Conservation (phyloP, 2,888 invertebrate genomes). For the Acronicta leporina region DNA sequence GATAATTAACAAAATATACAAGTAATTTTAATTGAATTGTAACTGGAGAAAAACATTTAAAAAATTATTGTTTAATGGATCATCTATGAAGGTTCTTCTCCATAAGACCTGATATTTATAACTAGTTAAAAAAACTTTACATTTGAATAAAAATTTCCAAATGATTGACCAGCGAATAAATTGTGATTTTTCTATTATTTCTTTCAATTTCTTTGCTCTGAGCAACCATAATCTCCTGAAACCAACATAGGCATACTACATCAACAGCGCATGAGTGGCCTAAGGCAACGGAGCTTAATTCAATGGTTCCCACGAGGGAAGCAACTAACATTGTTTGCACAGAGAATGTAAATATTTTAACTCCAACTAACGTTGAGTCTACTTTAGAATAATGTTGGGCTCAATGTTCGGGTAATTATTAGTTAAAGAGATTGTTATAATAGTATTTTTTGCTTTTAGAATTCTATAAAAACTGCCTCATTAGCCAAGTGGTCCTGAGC, state of each 20-base stretch:
- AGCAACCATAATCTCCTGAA: conserved; percentile 18
- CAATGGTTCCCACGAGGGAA: conserved; percentile 55
- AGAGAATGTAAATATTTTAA: conserved; percentile 52
- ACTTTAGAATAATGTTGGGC: conserved; percentile 19
- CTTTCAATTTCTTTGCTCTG: neutral
- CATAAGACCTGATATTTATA: too few species aligned
- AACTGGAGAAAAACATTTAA: too few species aligned
- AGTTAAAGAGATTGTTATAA: neutral
- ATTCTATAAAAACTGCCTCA: too few species aligned
- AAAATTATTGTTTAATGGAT: too few species aligned
- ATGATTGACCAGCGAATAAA: neutral
- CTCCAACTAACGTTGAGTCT: conserved; percentile 26
- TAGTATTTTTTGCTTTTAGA: too few species aligned
- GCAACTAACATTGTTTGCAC: conserved; percentile 43
- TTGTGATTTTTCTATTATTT: neutral
- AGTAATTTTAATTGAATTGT: too few species aligned
- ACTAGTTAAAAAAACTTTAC: too few species aligned
- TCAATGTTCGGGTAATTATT: conserved; percentile 5
- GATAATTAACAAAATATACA: too few species aligned
- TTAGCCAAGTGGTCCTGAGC: too few species aligned
- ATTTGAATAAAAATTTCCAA: too few species aligned
- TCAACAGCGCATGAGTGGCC: conserved; percentile 40
- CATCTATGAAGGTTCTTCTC: too few species aligned
- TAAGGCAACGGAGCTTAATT: conserved; percentile 52
- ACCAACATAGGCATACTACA: conserved; percentile 25